Evolutionary conservation across 1,140 invertebrate genomes (phyloP).

Genomic region (Procambarus virginalis): DNA sequence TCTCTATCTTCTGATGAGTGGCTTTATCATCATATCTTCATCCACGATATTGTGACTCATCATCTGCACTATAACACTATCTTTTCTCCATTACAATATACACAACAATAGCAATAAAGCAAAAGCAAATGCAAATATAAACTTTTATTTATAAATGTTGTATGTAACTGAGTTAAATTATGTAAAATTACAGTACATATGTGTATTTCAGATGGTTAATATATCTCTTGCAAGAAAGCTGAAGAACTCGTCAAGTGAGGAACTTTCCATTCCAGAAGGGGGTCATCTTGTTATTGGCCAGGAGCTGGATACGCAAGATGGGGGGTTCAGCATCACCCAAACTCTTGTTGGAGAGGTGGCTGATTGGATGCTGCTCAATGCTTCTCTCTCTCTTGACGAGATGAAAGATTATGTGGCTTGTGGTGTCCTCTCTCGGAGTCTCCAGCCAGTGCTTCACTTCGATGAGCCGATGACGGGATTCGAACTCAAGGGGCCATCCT

Average conservation of each 20-base stretch:
- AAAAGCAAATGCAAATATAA: background rate
- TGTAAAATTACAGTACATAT: background rate
- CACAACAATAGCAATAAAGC: background rate
- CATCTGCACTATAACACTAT: background rate
- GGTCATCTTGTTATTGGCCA: conserved; percentile 24
- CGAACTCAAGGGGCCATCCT: conserved; percentile 2
- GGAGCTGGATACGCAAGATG: conserved; percentile 10
- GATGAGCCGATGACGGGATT: background rate
- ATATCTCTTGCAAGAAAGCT: background rate
- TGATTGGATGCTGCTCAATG: conserved; percentile 5
- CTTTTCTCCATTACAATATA: background rate
- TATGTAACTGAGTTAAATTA: background rate
- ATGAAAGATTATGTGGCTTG: conserved; percentile 14
- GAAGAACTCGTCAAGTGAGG: background rate
- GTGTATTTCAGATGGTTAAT: background rate
- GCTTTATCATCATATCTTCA: no score
- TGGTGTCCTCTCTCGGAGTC: background rate
- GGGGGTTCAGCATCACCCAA: background rate
- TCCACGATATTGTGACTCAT: no score
- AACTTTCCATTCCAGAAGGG: background rate
- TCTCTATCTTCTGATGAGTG: no score
- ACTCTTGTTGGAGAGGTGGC: conserved; percentile 1
- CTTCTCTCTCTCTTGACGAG: background rate
- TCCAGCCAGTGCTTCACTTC: background rate
- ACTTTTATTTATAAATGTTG: background rate